Evolutionary conservation across 2,797 vertebrate genomes (phyloP).

Genomic region (Antennarius maculatus): DNA sequence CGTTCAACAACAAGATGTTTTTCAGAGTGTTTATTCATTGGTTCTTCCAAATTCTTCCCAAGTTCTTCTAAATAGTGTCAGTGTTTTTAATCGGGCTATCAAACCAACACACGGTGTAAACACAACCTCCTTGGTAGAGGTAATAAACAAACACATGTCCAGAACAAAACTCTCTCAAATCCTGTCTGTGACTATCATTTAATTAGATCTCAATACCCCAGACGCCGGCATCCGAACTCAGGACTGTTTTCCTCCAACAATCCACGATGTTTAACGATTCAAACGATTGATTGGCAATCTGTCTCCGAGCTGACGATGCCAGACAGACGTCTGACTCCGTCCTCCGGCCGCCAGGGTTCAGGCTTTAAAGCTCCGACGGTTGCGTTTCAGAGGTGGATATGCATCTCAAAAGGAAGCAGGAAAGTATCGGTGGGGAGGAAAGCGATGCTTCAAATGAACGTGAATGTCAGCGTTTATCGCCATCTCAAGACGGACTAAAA

Average conservation of each 20-base stretch:
- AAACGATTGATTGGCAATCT: slow-evolving; percentile 31
- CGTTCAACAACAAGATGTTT: too few species aligned
- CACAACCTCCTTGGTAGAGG: not conserved
- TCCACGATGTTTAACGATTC: not conserved
- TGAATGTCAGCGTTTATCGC: slow-evolving; percentile 67
- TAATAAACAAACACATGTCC: not conserved
- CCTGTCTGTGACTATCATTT: slow-evolving; percentile 5
- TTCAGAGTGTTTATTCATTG: too few species aligned
- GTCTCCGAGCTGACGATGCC: slow-evolving; percentile 24
- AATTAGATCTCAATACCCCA: not conserved
- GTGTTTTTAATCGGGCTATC: too few species aligned
- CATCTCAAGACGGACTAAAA: slow-evolving; percentile 58
- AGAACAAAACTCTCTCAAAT: slow-evolving; percentile 2
- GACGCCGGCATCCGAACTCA: not conserved
- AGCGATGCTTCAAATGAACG: slow-evolving; percentile 56
- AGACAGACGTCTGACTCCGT: slow-evolving; percentile 33
- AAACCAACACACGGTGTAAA: not conserved
- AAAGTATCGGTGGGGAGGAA: slow-evolving; percentile 28
- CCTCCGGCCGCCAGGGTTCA: slow-evolving; percentile 17
- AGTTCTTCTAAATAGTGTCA: too few species aligned
- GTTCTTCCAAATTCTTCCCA: too few species aligned
- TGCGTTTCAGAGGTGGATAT: slow-evolving; percentile 35
- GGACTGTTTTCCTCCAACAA: not conserved
- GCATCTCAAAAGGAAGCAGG: slow-evolving; percentile 44
- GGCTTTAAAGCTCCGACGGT: slow-evolving; percentile 25